Evolutionary conservation across 1,140 invertebrate genomes (phyloP).

Genomic region (Drosophila burlai): DNA sequence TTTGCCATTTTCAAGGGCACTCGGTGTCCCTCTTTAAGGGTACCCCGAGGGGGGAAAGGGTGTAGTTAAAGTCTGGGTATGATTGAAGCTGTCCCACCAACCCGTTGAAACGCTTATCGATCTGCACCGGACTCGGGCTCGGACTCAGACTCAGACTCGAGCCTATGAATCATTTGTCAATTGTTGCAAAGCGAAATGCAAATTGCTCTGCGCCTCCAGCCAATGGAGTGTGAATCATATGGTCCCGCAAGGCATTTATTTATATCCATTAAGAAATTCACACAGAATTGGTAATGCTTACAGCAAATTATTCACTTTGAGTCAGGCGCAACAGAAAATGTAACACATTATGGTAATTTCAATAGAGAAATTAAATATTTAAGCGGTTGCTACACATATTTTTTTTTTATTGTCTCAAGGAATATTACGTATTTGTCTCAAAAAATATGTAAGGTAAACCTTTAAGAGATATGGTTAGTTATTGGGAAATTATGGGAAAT

Average conservation of each 20-base stretch:
- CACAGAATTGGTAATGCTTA: background rate
- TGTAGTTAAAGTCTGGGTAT: background rate
- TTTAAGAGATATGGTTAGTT: constrained; percentile 24
- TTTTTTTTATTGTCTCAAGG: background rate
- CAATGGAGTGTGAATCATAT: constrained; percentile 28
- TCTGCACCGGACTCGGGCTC: background rate
- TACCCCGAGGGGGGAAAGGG: too few relatives aligned
- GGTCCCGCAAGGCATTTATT: constrained; percentile 1
- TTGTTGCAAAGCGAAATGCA: constrained; percentile 48
- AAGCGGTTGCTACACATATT: background rate
- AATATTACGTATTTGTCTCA: background rate
- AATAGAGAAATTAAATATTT: background rate
- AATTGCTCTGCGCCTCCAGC: constrained; percentile 25
- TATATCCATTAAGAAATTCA: constrained; percentile 9
- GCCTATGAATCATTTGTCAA: constrained; percentile 71
- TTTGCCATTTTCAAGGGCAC: constrained; percentile 77
- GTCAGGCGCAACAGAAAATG: background rate
- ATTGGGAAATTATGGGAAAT: constrained; percentile 47
- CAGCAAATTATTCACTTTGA: constrained; percentile 13
- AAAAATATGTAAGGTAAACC: background rate
- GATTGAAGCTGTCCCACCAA: constrained; percentile 41
- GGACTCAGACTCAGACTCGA: constrained; percentile 1
- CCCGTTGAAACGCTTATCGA: constrained; percentile 65
- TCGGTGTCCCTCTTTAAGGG: constrained; percentile 32
- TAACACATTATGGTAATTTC: background rate